Conservation (phyloP, 2,797 vertebrate species). For the Labroides dimidiatus region DNA sequence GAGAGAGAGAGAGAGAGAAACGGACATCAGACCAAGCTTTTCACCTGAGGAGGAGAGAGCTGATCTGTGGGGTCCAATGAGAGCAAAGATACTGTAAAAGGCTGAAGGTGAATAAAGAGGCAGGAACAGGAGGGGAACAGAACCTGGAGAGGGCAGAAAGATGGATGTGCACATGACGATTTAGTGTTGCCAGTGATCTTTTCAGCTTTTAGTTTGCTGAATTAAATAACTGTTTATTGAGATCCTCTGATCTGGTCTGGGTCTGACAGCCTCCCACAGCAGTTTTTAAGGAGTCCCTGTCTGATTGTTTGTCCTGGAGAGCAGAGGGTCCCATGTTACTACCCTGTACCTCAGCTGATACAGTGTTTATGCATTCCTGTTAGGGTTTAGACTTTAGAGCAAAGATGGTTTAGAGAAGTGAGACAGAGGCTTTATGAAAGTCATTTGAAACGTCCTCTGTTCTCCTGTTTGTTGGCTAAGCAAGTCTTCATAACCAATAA, state of each 20-base stretch:
- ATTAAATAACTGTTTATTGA: too few relatives aligned
- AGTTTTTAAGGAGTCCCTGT: background rate
- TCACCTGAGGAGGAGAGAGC: conserved; percentile 20
- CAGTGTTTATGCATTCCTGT: conserved; percentile 25
- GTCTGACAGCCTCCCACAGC: background rate
- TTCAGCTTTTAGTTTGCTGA: too few relatives aligned
- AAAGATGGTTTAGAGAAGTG: background rate
- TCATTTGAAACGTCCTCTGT: background rate
- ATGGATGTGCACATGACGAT: background rate
- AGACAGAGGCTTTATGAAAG: background rate
- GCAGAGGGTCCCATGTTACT: background rate
- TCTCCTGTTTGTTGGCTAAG: background rate
- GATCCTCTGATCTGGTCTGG: background rate
- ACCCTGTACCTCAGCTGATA: conserved; percentile 1
- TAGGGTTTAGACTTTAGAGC: conserved; percentile 14
- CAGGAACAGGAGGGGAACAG: background rate
- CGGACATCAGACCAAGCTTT: conserved; percentile 46
- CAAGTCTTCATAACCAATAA: conserved; percentile 2
- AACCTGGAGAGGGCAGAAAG: background rate
- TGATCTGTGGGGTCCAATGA: conserved; percentile 28
- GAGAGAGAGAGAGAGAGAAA: too few relatives aligned
- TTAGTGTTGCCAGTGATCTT: too few relatives aligned
- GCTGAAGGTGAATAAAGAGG: conserved; percentile 18
- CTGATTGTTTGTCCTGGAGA: too few relatives aligned
- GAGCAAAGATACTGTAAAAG: conserved; percentile 5